Conservation (phyloP, 2,797 vertebrate species). For the Eurystomus glaucurus region DNA sequence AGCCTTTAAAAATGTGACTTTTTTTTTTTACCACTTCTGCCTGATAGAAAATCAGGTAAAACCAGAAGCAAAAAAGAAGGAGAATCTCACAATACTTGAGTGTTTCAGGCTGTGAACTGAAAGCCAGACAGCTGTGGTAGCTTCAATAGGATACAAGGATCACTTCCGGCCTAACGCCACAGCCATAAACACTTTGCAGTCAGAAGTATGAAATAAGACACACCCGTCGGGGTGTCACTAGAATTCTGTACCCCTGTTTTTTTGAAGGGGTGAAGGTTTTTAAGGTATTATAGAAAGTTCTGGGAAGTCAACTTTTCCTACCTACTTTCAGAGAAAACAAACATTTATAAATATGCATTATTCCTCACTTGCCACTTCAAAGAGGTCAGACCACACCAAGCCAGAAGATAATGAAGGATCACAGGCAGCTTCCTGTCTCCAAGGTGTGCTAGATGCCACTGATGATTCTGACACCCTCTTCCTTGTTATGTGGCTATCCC, state of each 20-base stretch:
- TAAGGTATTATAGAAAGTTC: background rate
- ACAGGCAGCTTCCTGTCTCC: background rate
- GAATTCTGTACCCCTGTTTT: background rate
- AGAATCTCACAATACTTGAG: background rate
- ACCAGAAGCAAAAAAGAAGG: rapidly evolving
- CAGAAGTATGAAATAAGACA: background rate
- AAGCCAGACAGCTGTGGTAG: background rate
- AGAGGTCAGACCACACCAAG: background rate
- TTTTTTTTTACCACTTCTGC: background rate
- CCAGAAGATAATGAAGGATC: background rate
- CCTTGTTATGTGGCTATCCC: background rate
- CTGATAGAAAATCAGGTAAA: background rate
- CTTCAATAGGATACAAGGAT: background rate
- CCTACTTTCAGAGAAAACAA: background rate
- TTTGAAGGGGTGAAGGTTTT: rapidly evolving
- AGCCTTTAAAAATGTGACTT: rapidly evolving
- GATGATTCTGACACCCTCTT: background rate
- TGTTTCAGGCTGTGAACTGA: background rate
- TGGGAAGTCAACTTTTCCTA: background rate
- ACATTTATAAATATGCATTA: background rate
- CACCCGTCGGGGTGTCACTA: background rate
- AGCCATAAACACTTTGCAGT: background rate
- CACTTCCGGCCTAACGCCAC: background rate
- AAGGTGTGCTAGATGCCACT: background rate
- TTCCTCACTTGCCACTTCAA: background rate